Base-by-base conservation (phyloP, 2,797 vertebrate genomes). In the Sardinella longiceps region DNA sequence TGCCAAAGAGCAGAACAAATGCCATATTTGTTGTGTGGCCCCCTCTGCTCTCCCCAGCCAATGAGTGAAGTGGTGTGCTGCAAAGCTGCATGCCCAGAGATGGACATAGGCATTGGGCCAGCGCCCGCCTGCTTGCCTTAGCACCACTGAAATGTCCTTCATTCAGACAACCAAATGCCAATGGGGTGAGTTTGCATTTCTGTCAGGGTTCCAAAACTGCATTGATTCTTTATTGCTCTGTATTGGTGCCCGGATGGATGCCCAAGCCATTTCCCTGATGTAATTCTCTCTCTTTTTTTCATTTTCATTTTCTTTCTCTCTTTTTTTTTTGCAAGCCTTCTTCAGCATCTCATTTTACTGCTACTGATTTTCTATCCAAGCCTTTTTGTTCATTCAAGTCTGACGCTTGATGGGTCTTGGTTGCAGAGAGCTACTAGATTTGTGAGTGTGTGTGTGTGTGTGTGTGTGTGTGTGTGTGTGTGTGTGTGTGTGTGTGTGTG, bases 311-410 rank as follows among this genome's bases (percentile, higher is more conserved):
- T n/a, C n/a, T 77, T 77, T 43, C 70, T 43, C 43, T 43, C n/a
- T 33, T 33, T 77, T 77, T 77, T 77, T 5, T 77, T 77, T 43
- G 37, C 37, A 23, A 18, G 18, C 33, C 37, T 43, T 39, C 70
- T 43, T 18, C 37, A 3, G 18, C 70, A 77, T 77, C 70, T 77
- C 70, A 77, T 77, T 77, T 77, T 43, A 77, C 70, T 77, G 70
- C 70, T 77, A 77, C 70, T 37, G 70, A 77, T 77, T 77, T 77
- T 39, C 70, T 77, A 39, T 77, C 70, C 70, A 20, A 39, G 33
- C 43, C 70, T 77, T 77, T 77, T 39, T 77, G 70, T 77, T 18
- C 70, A 77, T 77, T 43, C 70, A 77, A 77, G 37, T 77, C 70
- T 77, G 37, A 77, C 70, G 10, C 37, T 20, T 77, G 70, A 77